Base-by-base conservation (phyloP, 1,140 invertebrate species). In the Drosophila prosaltans region DNA sequence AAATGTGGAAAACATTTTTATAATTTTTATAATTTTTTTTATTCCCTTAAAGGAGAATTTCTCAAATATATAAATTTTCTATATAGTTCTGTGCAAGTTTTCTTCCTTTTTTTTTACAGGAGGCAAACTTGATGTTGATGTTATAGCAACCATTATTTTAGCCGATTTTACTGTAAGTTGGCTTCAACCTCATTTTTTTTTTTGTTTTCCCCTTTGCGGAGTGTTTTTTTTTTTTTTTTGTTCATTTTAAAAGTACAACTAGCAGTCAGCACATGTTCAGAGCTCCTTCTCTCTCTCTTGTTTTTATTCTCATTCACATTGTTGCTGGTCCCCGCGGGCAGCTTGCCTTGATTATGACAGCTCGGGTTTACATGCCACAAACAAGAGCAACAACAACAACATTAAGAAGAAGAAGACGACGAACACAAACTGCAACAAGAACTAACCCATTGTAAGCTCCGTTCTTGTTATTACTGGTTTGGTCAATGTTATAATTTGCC, bases 311-410 rank as follows among this genome's bases (percentile, higher is more conserved):
- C 43, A 45, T 39, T 40, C 59, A 40, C 59, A 61, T 63, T 63
- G 40, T 36, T 54, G 63, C n/a, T 55, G 24, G 54, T 85, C 71
- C 79, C 78, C 63, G 71, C 59, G 78, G 82, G 62, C 74, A 70
- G 54, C 43, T 85, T 78, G 70, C 51, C 71, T 80, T 78, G 70
- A 81, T 85, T 84, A 85, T 85, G 81, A 78, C 81, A 81, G 81
- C 75, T 72, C 41, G 71, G 71, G 54, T 57, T 85, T 74, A 74
- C 76, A 79, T 72, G 72, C 48, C 80, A 66, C 65, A 62, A 81
- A 65, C 72, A 76, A 72, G 63, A 51, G 39, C 9, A 57, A 58
- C 9, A 21, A 48, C 28, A 51, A 41, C n/a, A 36, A 43, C 40
- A 55, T 28, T n/a, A 63, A 58, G 16, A 32, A 16, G 21, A 16